Base-by-base conservation (phyloP, 2,888 invertebrate genomes). In the Eupelmus urozonus region DNA sequence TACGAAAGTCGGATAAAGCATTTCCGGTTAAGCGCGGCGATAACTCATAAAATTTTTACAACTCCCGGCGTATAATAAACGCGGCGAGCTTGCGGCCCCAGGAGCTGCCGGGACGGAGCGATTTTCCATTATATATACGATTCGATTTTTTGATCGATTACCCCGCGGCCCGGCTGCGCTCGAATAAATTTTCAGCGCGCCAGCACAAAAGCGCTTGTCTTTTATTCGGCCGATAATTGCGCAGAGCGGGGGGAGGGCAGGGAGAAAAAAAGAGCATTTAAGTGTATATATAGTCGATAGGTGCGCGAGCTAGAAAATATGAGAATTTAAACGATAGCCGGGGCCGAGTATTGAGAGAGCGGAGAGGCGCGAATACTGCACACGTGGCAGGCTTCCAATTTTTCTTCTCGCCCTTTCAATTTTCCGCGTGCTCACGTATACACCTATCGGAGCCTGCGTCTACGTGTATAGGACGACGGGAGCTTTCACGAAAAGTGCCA, bases 311-410 rank as follows among this genome's bases (percentile, higher is more conserved):
- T 18, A 11, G 29, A 73, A 40, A 73, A 62, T 40, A 42, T 42
- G 53, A 63, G 27, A 73, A 57, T 45, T 62, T 51, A 53, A 53
- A 25, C 42, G 71, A 72, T 40, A 53, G 18, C 25, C 29, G 23
- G n/a, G n/a, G 40, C 23, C 55, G 7, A 40, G 34, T 18, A 27
- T 27, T 55, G 25, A 57, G 20, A 51, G 18, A 1, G 25, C 42
- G 40, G 23, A 29, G 5, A 13, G n/a, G 16, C n/a, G n/a, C n/a
- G n/a, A n/a, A n/a, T n/a, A n/a, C n/a, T n/a, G 13, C 27, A 34
- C 49, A 20, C 29, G 60, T 70, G 76, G 57, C 63, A 71, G 49
- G 18, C 57, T 55, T 59, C 76, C 70, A 76, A 65, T 71, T 71
- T 71, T 59, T 57, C 29, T 59, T 34, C 2, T 53, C 29, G 45